These are phyloP conservation scores for Drosophila suzukii DNA, from an alignment of 1,140 invertebrate genomes.

Conservation along the genomic window DNA sequence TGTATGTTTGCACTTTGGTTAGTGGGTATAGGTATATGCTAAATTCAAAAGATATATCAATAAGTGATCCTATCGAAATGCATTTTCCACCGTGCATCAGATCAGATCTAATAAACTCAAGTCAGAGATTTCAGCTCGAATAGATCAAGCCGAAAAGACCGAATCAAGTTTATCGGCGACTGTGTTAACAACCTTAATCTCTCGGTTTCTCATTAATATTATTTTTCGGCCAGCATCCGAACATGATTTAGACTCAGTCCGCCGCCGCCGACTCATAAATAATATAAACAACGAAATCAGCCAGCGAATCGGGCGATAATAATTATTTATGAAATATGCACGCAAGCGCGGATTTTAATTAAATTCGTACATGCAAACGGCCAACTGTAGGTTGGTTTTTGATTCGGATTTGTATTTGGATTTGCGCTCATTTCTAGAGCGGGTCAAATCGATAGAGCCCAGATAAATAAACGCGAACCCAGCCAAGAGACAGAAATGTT, in stretches of 20 bases:
- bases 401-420: slow-evolving; percentile 10
- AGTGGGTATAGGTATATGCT: no score
- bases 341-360: slow-evolving; percentile 76
- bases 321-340: slow-evolving; percentile 82
- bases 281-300: slow-evolving; percentile 63
- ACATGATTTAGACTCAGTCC: slow-evolving; percentile 65
- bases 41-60: no score
- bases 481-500: slow-evolving; percentile 53
- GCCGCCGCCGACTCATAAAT: slow-evolving; percentile 63
- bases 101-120: background rate
- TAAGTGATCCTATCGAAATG: background rate
- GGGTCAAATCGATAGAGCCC: slow-evolving; percentile 75
- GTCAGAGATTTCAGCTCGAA: slow-evolving; percentile 15
- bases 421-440: slow-evolving; percentile 58
- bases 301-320: slow-evolving; percentile 57
- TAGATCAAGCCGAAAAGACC: slow-evolving; percentile 31
- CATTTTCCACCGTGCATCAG: background rate
- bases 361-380: slow-evolving; percentile 79
- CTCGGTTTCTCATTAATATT: slow-evolving; percentile 56
- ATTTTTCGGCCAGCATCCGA: slow-evolving; percentile 49
- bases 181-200: slow-evolving; percentile 60
- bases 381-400: slow-evolving; percentile 8
- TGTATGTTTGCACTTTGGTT: no score
- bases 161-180: slow-evolving; percentile 49
- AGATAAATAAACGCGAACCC: slow-evolving; percentile 63